phyloP scores from a whole-genome alignment of 2,113 vertebrate species.

The Nesogale talazaci region DNA sequence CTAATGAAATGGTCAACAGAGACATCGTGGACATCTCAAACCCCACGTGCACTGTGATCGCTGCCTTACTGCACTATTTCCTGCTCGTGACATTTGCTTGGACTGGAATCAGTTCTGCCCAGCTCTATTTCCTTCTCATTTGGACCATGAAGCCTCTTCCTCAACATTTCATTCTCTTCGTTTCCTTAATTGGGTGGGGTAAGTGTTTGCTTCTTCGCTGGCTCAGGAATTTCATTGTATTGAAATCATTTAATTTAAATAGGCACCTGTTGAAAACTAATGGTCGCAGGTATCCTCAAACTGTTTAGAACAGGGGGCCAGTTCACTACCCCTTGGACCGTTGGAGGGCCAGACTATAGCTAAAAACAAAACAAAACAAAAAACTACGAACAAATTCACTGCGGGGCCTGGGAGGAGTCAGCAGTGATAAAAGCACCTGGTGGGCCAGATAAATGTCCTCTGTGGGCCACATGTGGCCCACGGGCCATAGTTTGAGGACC shows the following conservation, averaged over 20 bases:
- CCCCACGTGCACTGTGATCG: conserved; percentile 57
- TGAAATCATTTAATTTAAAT: conserved; percentile 15
- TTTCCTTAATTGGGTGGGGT: conserved; percentile 81
- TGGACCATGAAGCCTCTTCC: conserved; percentile 75
- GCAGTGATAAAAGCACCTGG: too few relatives aligned
- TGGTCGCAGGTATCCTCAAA: not conserved
- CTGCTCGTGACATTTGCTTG: conserved; percentile 85
- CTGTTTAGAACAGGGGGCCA: too few relatives aligned
- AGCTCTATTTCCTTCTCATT: conserved; percentile 82
- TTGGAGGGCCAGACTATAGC: too few relatives aligned
- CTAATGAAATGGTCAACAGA: conserved; percentile 51
- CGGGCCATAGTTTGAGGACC: too few relatives aligned
- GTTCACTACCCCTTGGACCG: too few relatives aligned
- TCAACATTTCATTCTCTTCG: conserved; percentile 53
- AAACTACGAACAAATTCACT: too few relatives aligned
- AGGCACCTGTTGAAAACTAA: not conserved
- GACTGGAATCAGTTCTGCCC: conserved; percentile 81
- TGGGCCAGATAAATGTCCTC: too few relatives aligned
- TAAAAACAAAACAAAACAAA: too few relatives aligned
- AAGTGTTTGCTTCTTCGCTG: conserved; percentile 59
- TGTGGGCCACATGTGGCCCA: too few relatives aligned
- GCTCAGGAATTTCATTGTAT: conserved; percentile 16
- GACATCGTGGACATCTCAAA: not conserved
- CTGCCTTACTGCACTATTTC: conserved; percentile 85
- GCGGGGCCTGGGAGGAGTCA: too few relatives aligned